These are phyloP conservation scores for Malthinus seriepunctatus DNA, from an alignment of 2,888 invertebrate genomes.

Conservation along the genomic window DNA sequence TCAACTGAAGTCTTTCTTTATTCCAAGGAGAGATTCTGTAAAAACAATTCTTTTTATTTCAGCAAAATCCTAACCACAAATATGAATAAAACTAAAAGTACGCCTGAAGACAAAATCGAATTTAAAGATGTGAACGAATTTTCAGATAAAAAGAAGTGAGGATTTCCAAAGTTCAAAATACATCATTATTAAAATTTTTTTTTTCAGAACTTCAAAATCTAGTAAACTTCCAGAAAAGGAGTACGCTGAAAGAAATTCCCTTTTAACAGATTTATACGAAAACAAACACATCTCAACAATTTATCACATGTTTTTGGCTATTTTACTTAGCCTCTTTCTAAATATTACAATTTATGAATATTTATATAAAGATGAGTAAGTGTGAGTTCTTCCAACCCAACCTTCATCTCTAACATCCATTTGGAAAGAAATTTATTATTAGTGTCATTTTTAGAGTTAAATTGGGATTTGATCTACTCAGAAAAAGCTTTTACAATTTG, in stretches of 20 bases:
- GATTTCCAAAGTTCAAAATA: neutral
- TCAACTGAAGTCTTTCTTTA: too few relatives aligned
- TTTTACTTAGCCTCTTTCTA: conserved; percentile 71
- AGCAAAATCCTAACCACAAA: too few relatives aligned
- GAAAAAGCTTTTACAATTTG: conserved; percentile 63
- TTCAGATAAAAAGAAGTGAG: conserved; percentile 3
- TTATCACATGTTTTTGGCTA: conserved; percentile 82
- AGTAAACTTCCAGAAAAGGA: conserved; percentile 61
- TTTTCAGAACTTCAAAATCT: conserved; percentile 8
- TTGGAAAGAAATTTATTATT: conserved; percentile 14
- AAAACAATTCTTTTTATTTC: too few relatives aligned
- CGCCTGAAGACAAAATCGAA: too few relatives aligned
- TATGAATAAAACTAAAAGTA: too few relatives aligned
- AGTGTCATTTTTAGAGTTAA: conserved; percentile 53
- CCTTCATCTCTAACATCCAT: neutral
- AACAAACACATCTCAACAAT: conserved; percentile 80
- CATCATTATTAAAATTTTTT: neutral
- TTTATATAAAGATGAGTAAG: conserved; percentile 75
- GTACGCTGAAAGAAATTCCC: conserved; percentile 74
- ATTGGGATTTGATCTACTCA: conserved; percentile 64
- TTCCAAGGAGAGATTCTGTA: too few relatives aligned
- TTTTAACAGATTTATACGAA: conserved; percentile 78
- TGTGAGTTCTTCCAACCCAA: conserved; percentile 30
- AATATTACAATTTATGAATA: conserved; percentile 75
- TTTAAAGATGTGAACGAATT: neutral